phyloP scores from a whole-genome alignment of 1,140 invertebrate genomes.

The Heterodera carotae region DNA sequence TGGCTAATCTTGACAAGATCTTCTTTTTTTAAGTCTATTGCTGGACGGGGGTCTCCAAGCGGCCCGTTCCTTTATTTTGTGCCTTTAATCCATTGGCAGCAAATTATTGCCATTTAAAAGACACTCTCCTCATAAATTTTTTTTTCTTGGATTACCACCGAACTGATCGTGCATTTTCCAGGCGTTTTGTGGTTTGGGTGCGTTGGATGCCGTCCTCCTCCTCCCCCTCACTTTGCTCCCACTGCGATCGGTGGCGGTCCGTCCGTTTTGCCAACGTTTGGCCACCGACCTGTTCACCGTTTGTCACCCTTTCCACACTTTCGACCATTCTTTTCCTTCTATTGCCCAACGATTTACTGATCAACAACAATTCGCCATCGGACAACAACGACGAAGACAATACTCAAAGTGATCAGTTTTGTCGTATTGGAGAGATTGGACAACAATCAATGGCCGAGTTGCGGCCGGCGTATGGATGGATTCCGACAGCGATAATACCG shows the following conservation, averaged over 20 bases:
- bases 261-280: neutral
- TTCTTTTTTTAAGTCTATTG: too few relatives aligned
- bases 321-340: constrained; percentile 21
- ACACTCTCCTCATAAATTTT: too few relatives aligned
- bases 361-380: neutral
- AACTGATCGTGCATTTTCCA: neutral
- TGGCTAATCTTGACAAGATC: too few relatives aligned
- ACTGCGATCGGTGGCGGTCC: too few relatives aligned
- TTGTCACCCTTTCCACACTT: constrained; percentile 21
- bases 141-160: too few relatives aligned
- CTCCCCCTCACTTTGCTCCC: too few relatives aligned
- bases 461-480: neutral
- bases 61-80: too few relatives aligned
- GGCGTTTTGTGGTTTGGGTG: neutral
- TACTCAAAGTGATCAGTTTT: neutral
- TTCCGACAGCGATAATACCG: neutral
- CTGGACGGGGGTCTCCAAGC: too few relatives aligned
- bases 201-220: neutral
- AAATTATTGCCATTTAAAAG: too few relatives aligned
- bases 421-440: neutral
- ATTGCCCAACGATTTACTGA: constrained; percentile 11
- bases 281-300: constrained; percentile 12
- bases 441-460: neutral
- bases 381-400: neutral
- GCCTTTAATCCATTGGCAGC: too few relatives aligned